Evolutionary conservation across 1,140 invertebrate species (phyloP).

Genomic region (Plodia interpunctella): DNA sequence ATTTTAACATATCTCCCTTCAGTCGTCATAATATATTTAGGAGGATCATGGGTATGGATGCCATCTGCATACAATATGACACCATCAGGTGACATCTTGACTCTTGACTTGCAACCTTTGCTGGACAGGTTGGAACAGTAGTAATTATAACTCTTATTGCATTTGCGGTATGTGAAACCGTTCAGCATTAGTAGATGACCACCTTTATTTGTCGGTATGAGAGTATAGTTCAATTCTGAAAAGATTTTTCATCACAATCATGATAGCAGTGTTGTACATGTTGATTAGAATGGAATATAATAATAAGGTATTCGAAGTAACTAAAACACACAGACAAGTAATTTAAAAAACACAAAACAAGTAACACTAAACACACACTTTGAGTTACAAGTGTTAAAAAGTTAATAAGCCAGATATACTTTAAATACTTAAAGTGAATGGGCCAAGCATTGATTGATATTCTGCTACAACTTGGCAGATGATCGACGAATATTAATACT

Average conservation of each 20-base stretch:
- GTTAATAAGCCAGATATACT: too few species aligned
- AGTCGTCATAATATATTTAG: constrained; percentile 7
- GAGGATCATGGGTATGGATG: constrained; percentile 17
- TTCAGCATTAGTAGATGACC: constrained; percentile 11
- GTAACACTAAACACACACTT: too few species aligned
- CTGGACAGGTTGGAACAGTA: constrained; percentile 15
- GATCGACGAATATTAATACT: too few species aligned
- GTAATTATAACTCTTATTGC: constrained; percentile 11
- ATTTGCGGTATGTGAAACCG: constrained; percentile 18
- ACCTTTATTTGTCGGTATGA: constrained; percentile 4
- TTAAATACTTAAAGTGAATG: too few species aligned
- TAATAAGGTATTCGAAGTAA: too few species aligned
- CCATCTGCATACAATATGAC: not conserved
- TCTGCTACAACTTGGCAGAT: too few species aligned
- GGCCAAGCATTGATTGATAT: too few species aligned
- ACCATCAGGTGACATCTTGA: constrained; percentile 12
- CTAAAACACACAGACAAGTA: too few species aligned
- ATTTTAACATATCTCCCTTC: not conserved
- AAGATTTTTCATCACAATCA: not conserved
- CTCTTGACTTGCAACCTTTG: constrained; percentile 11
- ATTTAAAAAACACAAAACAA: too few species aligned
- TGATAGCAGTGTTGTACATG: too few species aligned
- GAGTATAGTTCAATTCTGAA: not conserved
- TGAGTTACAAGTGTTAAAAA: too few species aligned
- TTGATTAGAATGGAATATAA: too few species aligned